phyloP scores from a whole-genome alignment of 2,113 vertebrate genomes.

The Diglossa brunneiventris region DNA sequence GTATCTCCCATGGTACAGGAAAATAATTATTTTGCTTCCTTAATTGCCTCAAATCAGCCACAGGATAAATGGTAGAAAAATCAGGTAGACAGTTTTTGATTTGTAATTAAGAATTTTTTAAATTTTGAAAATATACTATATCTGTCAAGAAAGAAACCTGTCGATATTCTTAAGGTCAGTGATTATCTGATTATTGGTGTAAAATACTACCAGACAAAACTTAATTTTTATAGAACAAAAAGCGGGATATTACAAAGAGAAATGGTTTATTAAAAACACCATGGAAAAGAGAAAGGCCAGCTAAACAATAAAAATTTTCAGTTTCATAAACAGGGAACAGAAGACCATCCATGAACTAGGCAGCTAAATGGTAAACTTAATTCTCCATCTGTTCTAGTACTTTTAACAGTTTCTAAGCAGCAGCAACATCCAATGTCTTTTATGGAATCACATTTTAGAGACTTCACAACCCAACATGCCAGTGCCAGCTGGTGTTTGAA shows the following conservation, averaged over 20 bases:
- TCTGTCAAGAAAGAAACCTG: not conserved
- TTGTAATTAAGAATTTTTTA: not conserved
- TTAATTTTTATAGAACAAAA: not conserved
- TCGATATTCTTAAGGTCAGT: not conserved
- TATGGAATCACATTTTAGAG: not conserved
- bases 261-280: not conserved
- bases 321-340: not conserved
- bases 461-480: not conserved
- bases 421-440: not conserved
- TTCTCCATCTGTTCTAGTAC: not conserved
- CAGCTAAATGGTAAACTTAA: slow-evolving; percentile 8
- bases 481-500: not conserved
- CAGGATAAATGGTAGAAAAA: not conserved
- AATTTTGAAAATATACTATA: not conserved
- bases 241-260: not conserved
- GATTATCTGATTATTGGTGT: not conserved
- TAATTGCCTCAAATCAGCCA: not conserved
- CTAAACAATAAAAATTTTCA: not conserved
- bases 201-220: not conserved
- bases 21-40: not conserved
- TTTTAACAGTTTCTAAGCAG: not conserved
- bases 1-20: rapidly evolving
- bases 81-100: not conserved
- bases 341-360: not conserved
- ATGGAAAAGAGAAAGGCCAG: not conserved